Base-by-base conservation (phyloP, 2,797 vertebrate species). In the Neostethus bicornis region DNA sequence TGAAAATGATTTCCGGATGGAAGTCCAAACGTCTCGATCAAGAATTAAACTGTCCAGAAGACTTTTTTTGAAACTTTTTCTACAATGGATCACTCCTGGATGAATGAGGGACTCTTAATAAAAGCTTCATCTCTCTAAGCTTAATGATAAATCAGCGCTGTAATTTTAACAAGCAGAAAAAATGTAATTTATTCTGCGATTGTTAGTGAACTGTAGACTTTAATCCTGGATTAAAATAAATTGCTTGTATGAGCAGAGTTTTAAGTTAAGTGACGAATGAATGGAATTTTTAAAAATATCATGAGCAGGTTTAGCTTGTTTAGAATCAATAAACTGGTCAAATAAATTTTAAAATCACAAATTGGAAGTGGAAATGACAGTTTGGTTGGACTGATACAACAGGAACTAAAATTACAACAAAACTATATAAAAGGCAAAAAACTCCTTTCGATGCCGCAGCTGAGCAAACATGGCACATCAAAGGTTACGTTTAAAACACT, bases 401-500 rank as follows among this genome's bases (percentile, higher is more conserved):
- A 25, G 4, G 5, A 11, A 32, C 29, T 14, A 55, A 48, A 24
- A 52, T 2, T 39, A 43, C 2, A 57, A 16, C 43, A 51, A 43
- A 43, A n/a, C 11, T 7, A 32, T 2, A 51, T 26, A 56, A 4
- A 21, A 38, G 47, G 24, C 29, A 37, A 32, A 12, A 7, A 52
- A 45, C 23, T 64, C 53, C 24, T 41, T 2, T 0, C 5, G 10
- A 35, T 38, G 44, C 35, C 21, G 62, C 46, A 14, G 24, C 34
- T 26, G 2, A 8, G 1, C 4, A 54, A 59, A 70, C 45, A n/a
- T n/a, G 69, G 45, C 48, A 75, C 68, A 69, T 70, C 58, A 75
- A 59, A 24, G 5, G 68, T 65, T 66, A 57, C 56, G 49, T 64
- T 72, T 66, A 49, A 77, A 80, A 81, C 68, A 61, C 47, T 26